Conservation (phyloP, 2,888 invertebrate genomes). For the Drosophila recens region DNA sequence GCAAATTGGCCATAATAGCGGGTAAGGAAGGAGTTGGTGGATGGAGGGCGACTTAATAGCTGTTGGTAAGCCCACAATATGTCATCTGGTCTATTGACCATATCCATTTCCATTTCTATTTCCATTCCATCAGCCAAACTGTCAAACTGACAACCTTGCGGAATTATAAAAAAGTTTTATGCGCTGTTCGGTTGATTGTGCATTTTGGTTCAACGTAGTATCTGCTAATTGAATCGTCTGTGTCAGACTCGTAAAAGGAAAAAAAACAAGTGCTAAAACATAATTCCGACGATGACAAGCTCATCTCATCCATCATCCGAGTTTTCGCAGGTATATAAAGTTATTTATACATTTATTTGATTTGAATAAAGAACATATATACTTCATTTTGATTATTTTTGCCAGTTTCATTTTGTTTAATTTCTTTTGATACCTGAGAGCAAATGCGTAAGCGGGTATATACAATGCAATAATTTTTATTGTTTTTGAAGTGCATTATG, state of each 20-base stretch:
- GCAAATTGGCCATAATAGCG: conserved; percentile 7
- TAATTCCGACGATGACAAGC: conserved; percentile 22
- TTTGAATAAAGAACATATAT: neutral
- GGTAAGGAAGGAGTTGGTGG: no score
- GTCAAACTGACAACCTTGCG: conserved; percentile 38
- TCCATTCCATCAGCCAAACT: conserved; percentile 32
- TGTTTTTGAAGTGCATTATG: neutral
- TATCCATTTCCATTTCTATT: conserved; percentile 53
- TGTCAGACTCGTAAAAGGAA: conserved; percentile 12
- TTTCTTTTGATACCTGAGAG: neutral
- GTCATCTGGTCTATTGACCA: conserved; percentile 49
- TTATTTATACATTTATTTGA: conserved; percentile 6
- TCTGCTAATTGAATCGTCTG: conserved; percentile 65
- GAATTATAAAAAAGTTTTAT: conserved; percentile 60
- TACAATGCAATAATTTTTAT: conserved; percentile 3
- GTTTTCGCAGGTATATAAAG: conserved; percentile 3
- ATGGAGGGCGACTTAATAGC: conserved; percentile 22
- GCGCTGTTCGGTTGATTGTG: conserved; percentile 26
- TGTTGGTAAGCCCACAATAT: conserved; percentile 40
- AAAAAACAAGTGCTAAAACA: conserved; percentile 26
- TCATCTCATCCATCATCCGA: conserved; percentile 20
- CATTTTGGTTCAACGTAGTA: conserved; percentile 46
- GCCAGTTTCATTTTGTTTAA: conserved; percentile 21
- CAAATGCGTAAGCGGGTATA: conserved; percentile 9
- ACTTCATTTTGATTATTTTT: conserved; percentile 5